Base-by-base conservation (phyloP, 2,888 invertebrate species). In the Troides helena region DNA sequence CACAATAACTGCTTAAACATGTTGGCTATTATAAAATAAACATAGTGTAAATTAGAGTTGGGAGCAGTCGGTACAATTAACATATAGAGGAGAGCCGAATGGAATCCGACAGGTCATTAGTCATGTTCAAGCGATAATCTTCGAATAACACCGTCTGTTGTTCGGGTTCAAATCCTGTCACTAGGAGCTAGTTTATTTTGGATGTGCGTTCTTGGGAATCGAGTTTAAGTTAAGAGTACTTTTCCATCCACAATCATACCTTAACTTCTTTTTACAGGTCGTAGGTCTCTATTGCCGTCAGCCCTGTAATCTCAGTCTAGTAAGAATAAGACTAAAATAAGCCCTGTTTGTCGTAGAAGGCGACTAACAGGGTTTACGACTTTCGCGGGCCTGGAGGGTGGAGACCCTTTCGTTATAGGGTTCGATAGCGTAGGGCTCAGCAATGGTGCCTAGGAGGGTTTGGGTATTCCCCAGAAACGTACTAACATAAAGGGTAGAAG, bases 81-180 rank as follows among this genome's bases (percentile, higher is more conserved):
- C 89, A 88, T 85, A 81, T 84, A 85, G 81, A 83, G 77, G 78
- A 79, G 80, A 81, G 80, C 80, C 77, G 80, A 80, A 73, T 72
- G 75, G 82, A 82, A 81, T 83, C 81, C 78, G 81, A 82, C 81
- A 81, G 78, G 83, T 86, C 88, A 90, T 92, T 91, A 90, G 87
- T 92, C 90, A 88, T 89, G 86, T 89, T 88, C 86, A 83, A 77
- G 84, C 77, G 85, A 88, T 90, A 89, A 90, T 90, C 89, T 90
- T 86, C 74, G 82, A 86, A 86, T 86, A 88, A 88, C 86, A 87
- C 79, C 85, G 86, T 89, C 85, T 87, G 87, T 89, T 87, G 86
- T 87, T 82, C 73, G 69, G 56, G 64, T 61, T 69, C 59, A 39
- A 71, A 21, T 46, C 61, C 57, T 70, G 70, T 63, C 63, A 56